Evolutionary conservation across 2,888 invertebrate species (phyloP).

Genomic region (Rhorus exstirpatorius): DNA sequence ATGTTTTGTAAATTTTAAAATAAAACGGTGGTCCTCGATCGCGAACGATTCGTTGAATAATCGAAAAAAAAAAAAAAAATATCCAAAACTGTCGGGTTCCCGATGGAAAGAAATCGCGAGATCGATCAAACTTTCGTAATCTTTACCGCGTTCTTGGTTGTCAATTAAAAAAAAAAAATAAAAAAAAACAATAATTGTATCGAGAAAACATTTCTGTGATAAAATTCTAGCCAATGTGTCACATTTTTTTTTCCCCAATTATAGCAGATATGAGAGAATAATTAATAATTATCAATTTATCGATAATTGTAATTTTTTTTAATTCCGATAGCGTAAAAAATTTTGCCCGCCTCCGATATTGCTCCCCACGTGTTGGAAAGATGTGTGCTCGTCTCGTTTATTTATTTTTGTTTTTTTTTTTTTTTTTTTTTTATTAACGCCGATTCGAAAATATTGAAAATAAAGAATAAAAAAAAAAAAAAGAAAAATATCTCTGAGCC

Average conservation of each 20-base stretch:
- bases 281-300: constrained; percentile 12
- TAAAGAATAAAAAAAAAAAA: constrained; percentile 19
- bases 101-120: background rate
- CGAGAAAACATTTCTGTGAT: constrained; percentile 57
- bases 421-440: constrained; percentile 58
- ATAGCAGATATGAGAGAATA: background rate
- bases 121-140: constrained; percentile 16
- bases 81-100: too few relatives aligned
- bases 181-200: too few relatives aligned
- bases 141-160: too few relatives aligned
- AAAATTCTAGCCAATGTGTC: constrained; percentile 48
- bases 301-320: background rate
- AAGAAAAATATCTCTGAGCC: constrained; percentile 55
- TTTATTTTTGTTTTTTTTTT: too few relatives aligned
- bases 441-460: constrained; percentile 26
- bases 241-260: background rate
- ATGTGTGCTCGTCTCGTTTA: constrained; percentile 81
- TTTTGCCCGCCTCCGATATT: constrained; percentile 58
- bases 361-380: constrained; percentile 82
- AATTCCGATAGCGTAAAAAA: constrained; percentile 37
- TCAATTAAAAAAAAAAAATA: too few relatives aligned
- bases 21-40: background rate
- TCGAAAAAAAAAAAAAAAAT: background rate
- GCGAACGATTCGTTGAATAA: too few relatives aligned
- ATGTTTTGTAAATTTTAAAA: too few relatives aligned